Conservation (phyloP, 2,888 invertebrate genomes). For the Nomada ferruginata region DNA sequence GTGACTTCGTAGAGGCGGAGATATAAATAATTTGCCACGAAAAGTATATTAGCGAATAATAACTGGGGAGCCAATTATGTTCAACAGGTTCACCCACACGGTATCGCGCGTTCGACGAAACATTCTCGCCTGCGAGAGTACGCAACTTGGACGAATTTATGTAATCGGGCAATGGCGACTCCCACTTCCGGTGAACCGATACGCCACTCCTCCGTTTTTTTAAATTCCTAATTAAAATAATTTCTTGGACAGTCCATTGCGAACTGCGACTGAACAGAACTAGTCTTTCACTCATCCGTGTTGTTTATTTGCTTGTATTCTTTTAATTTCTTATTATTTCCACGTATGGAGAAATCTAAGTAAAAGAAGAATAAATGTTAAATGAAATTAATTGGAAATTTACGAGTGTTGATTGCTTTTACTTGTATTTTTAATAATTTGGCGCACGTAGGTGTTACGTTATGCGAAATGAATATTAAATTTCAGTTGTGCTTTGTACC, state of each 20-base stretch:
- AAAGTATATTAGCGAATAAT: slow-evolving; percentile 64
- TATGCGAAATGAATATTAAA: no score
- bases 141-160: slow-evolving; percentile 55
- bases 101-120: slow-evolving; percentile 39
- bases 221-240: not conserved
- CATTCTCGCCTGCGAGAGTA: slow-evolving; percentile 47
- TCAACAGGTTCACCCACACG: slow-evolving; percentile 64
- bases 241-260: not conserved
- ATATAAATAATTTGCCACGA: slow-evolving; percentile 57
- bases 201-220: slow-evolving; percentile 20
- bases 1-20: slow-evolving; percentile 26
- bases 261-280: not conserved
- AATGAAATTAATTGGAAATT: no score
- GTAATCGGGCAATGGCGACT: slow-evolving; percentile 48
- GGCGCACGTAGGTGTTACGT: no score
- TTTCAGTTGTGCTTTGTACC: no score
- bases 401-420: no score
- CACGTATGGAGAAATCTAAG: no score
- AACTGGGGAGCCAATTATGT: slow-evolving; percentile 59
- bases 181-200: slow-evolving; percentile 54
- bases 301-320: no score
- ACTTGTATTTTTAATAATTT: no score
- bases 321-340: no score
- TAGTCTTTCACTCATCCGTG: not conserved
- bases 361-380: no score